Evolutionary conservation across 1,140 invertebrate genomes (phyloP).

Genomic region (Meteorus sp.): DNA sequence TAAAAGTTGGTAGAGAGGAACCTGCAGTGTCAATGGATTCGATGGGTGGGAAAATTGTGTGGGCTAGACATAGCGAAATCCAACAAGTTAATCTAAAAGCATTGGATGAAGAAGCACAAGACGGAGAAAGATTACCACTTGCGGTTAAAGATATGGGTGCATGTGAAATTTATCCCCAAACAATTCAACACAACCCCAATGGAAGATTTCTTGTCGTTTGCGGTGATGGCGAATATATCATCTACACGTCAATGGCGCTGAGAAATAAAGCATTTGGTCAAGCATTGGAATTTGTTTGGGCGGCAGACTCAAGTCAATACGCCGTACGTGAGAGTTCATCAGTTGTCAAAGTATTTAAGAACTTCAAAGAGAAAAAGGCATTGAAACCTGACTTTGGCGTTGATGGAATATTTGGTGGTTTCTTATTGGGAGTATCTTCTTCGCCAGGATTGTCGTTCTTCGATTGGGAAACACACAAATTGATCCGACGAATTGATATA

Average conservation of each 20-base stretch:
- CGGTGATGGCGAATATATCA: constrained; percentile 99
- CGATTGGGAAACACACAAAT: constrained; percentile 93
- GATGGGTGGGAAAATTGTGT: constrained; percentile 96
- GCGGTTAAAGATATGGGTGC: constrained; percentile 98
- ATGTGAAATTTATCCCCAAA: constrained; percentile 99
- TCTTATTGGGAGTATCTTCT: constrained; percentile 91
- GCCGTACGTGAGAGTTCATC: constrained; percentile 89
- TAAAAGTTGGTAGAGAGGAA: constrained; percentile 97
- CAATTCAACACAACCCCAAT: constrained; percentile 97
- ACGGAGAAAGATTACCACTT: constrained; percentile 75
- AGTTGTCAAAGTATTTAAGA: constrained; percentile 94
- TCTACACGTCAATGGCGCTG: constrained; percentile 98
- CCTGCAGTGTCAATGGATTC: constrained; percentile 99
- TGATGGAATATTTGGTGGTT: constrained; percentile 95
- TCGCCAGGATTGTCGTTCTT: constrained; percentile 93
- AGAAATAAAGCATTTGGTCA: constrained; percentile 98
- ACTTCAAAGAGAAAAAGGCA: constrained; percentile 95
- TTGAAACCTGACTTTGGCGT: constrained; percentile 96
- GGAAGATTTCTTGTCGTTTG: constrained; percentile 99
- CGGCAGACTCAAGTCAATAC: constrained; percentile 93
- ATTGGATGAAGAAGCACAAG: constrained; percentile 68
- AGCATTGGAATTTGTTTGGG: constrained; percentile 99
- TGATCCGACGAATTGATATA: constrained; percentile 95
- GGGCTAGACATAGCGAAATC: constrained; percentile 97
- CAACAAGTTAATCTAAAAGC: constrained; percentile 96